Base-by-base conservation (phyloP, 2,797 vertebrate genomes). In the Pipistrellus pipistrellus region DNA sequence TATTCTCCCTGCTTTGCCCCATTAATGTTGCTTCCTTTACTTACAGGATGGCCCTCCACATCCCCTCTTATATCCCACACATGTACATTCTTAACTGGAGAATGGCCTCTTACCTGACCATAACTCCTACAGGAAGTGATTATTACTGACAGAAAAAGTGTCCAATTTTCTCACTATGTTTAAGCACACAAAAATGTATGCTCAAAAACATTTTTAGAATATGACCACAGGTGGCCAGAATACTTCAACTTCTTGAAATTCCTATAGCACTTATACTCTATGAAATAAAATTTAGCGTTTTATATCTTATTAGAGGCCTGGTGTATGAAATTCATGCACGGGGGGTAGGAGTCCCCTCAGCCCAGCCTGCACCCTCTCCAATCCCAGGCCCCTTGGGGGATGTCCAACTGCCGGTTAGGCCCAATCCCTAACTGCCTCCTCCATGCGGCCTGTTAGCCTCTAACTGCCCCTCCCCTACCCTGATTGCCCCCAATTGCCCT, bases 151-250 rank as follows among this genome's bases (percentile, higher is more conserved):
- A 30, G 80, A 85, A 20, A 66, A 94, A 55, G 27, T 78, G 41
- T 17, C 20, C 8, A 4, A 78, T 71, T 7, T 81, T 69, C 6
- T 86, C 25, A 48, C 44, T 71, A 64, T 73, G 53, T 4, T 46
- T n/a, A 66, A 41, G 25, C n/a, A 88, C 2, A 72, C 64, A 91
- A 62, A 82, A 7, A 88, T 18, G 14, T 35, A 1, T 48, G 8
- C 78, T 85, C 84, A 75, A 13, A 82, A 91, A 48, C 18, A 83
- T 78, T 85, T 59, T 64, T 23, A 68, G 51, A 87, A 21, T 85
- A 77, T 41, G n/a, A 85, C 62, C 13, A 59, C 1, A 51, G 12
- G 4, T 77, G 9, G 64, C 15, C 38, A 77, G 44, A 80, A 59
- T 23, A 86, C 32, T 64, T 82, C 13, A 80, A 48, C 64, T 41